Evolutionary conservation across 1,140 invertebrate species (phyloP).

Genomic region (Anastrepha ludens): DNA sequence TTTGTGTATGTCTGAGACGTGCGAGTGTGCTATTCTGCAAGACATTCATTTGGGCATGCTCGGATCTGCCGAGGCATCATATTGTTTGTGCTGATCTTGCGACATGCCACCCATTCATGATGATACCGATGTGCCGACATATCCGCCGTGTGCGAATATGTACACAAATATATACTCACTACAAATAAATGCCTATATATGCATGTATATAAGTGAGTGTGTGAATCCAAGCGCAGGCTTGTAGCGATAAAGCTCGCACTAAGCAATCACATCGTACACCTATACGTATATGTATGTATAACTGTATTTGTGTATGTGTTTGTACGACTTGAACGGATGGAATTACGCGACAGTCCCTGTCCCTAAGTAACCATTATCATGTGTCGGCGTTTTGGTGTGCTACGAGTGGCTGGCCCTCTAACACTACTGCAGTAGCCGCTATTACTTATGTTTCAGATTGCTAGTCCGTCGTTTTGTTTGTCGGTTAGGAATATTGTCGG

Average conservation of each 20-base stretch:
- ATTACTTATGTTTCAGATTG: too few species aligned
- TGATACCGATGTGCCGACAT: neutral
- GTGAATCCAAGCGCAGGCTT: neutral
- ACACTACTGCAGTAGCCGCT: neutral
- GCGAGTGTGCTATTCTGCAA: neutral
- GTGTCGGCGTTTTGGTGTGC: neutral
- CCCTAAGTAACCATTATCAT: neutral
- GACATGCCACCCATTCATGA: constrained; percentile 49
- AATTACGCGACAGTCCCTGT: neutral
- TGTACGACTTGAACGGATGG: neutral
- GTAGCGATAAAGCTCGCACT: constrained; percentile 11
- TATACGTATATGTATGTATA: too few species aligned
- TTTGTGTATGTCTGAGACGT: neutral
- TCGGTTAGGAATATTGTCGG: too few species aligned
- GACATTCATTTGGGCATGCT: neutral
- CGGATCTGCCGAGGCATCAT: constrained; percentile 1
- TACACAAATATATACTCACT: neutral
- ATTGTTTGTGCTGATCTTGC: constrained; percentile 42
- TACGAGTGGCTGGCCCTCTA: neutral
- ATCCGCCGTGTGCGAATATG: constrained; percentile 20
- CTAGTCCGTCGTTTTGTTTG: too few species aligned
- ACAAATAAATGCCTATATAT: neutral
- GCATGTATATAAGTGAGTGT: constrained; percentile 1
- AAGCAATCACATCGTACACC: neutral
- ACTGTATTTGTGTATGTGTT: neutral